These are phyloP conservation scores for Odobenus rosmarus DNA, from an alignment of 2,113 vertebrate species.

Conservation along the genomic window DNA sequence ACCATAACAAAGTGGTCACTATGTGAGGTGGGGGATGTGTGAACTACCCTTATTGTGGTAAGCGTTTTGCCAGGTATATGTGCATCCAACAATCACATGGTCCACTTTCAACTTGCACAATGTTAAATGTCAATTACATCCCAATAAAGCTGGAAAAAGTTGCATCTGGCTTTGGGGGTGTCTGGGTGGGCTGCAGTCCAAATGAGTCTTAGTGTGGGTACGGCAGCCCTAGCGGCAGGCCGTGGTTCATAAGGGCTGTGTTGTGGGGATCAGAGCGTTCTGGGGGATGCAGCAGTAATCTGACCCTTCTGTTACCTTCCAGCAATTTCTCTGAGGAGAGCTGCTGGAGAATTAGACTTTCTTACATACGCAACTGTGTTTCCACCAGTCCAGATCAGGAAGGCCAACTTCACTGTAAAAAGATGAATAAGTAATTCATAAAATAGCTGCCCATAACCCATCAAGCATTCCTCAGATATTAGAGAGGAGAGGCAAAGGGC, in stretches of 20 bases:
- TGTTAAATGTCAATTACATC: not conserved
- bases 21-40: not conserved
- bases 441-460: conserved; percentile 79
- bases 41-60: not conserved
- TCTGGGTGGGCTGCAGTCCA: not conserved
- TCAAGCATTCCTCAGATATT: conserved; percentile 81
- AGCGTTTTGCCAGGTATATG: not conserved
- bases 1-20: not conserved
- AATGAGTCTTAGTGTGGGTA: not conserved
- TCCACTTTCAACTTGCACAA: not conserved
- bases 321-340: conserved; percentile 70
- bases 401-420: conserved; percentile 79
- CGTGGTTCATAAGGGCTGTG: conserved; percentile 58
- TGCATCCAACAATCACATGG: too few relatives aligned
- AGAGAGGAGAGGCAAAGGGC: conserved; percentile 81
- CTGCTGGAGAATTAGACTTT: conserved; percentile 78
- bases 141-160: not conserved
- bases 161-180: conserved; percentile 50
- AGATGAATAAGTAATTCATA: conserved; percentile 83
- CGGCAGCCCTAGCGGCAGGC: not conserved
- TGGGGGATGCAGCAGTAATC: not conserved
- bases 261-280: conserved; percentile 39
- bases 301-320: not conserved
- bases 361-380: conserved; percentile 74
- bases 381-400: conserved; percentile 77